phyloP scores from a whole-genome alignment of 2,113 vertebrate genomes.

The Baryphthengus martii region DNA sequence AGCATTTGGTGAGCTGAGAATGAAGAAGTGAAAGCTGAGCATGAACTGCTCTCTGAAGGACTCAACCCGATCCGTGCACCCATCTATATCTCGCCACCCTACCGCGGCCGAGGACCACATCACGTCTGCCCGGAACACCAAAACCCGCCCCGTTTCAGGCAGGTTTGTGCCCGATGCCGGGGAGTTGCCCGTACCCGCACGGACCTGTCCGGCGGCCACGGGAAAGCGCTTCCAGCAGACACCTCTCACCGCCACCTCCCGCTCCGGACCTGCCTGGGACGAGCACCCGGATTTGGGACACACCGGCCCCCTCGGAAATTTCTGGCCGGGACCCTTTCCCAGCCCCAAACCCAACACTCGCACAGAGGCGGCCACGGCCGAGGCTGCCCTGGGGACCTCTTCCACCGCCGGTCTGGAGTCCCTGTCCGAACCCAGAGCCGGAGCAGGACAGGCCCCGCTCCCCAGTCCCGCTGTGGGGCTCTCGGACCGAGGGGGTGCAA shows the following conservation, averaged over 20 bases:
- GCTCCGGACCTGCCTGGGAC: not conserved
- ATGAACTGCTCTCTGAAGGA: not conserved
- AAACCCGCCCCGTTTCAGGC: not conserved
- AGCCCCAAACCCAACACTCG: not conserved
- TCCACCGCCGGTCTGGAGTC: too few species aligned
- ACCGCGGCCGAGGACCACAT: fast-evolving
- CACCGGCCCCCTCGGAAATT: not conserved
- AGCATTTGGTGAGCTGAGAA: not conserved
- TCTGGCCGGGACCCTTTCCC: not conserved
- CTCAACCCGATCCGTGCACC: fast-evolving
- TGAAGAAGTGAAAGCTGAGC: not conserved
- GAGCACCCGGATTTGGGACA: not conserved
- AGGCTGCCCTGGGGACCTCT: not conserved
- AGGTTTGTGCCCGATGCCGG: not conserved
- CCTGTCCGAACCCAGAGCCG: not conserved
- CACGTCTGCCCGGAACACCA: fast-evolving
- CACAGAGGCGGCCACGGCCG: not conserved
- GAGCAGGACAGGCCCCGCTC: not conserved
- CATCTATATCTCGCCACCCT: fast-evolving
- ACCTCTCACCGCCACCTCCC: not conserved
- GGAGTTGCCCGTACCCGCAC: not conserved
- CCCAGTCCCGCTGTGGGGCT: not conserved
- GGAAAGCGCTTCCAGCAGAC: not conserved
- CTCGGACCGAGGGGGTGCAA: not conserved
- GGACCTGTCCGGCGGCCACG: not conserved